Evolutionary conservation across 2,797 vertebrate species (phyloP).

Genomic region (Mus minutoides): DNA sequence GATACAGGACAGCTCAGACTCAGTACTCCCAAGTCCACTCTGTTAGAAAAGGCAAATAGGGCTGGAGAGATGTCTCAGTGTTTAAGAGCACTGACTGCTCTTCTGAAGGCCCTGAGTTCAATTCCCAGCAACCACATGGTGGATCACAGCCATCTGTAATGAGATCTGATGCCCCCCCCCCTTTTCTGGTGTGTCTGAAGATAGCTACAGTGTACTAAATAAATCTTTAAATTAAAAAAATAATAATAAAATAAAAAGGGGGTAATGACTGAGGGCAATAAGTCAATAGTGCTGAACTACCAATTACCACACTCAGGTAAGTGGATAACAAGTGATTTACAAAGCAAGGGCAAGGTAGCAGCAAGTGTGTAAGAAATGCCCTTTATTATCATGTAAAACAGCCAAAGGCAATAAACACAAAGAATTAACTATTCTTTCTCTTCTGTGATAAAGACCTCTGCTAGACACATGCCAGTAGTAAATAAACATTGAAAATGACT

Average conservation of each 20-base stretch:
- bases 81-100: no score
- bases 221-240: no score
- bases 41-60: background rate
- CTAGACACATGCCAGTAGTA: background rate
- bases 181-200: no score
- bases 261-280: background rate
- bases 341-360: background rate
- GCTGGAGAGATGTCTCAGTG: background rate
- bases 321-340: background rate
- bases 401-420: background rate
- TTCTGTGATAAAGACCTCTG: slow-evolving; percentile 8
- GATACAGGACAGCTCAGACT: background rate
- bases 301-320: background rate
- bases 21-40: background rate
- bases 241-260: background rate
- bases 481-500: slow-evolving; percentile 1
- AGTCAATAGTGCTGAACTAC: background rate
- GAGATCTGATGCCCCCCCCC: no score
- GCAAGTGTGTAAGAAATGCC: background rate
- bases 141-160: no score
- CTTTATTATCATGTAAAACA: background rate
- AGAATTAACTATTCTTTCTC: slow-evolving; percentile 16
- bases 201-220: no score
- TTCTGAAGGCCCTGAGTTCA: no score
- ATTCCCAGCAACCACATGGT: no score